A percentile compares a stretch with the other conserved stretches of the same genome.
These are phyloP conservation scores for Pangasius macronema DNA, from an alignment of 2,797 vertebrate genomes.

Conservation along the genomic window DNA sequence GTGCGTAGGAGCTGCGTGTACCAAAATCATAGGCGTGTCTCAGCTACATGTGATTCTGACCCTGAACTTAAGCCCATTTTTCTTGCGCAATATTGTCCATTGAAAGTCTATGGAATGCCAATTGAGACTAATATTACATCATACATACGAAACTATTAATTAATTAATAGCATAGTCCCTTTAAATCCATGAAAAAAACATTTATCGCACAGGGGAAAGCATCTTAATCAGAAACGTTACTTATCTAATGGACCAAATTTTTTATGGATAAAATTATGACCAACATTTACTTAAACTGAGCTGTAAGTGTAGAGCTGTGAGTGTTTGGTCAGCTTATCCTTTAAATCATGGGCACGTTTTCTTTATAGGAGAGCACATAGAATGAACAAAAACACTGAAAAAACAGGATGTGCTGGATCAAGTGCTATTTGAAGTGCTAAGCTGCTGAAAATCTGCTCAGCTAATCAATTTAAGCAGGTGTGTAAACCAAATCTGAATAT, in stretches of 20 bases:
- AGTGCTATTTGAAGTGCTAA: neutral
- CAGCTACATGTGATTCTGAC: neutral
- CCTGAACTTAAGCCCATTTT: neutral
- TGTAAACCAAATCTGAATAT: neutral
- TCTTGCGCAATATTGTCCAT: neutral
- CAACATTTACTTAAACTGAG: neutral
- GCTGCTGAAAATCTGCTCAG: neutral
- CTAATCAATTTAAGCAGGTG: neutral
- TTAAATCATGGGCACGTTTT: neutral
- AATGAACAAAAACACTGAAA: neutral
- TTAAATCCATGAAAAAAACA: neutral
- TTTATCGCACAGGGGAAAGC: neutral
- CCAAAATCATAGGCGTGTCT: neutral
- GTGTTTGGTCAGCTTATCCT: neutral
- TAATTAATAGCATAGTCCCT: neutral
- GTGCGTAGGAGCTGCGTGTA: neutral
- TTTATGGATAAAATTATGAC: neutral
- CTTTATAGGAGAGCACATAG: neutral
- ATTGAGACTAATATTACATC: no score
- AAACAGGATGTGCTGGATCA: neutral
- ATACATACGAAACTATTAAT: neutral
- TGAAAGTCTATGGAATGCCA: neutral
- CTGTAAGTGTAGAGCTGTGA: neutral
- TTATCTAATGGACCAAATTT: neutral
- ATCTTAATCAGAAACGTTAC: neutral